Evolutionary conservation across 2,113 vertebrate species (phyloP), one percentile per base, ranked within the genome.

Genomic region (Piprites chloris): DNA sequence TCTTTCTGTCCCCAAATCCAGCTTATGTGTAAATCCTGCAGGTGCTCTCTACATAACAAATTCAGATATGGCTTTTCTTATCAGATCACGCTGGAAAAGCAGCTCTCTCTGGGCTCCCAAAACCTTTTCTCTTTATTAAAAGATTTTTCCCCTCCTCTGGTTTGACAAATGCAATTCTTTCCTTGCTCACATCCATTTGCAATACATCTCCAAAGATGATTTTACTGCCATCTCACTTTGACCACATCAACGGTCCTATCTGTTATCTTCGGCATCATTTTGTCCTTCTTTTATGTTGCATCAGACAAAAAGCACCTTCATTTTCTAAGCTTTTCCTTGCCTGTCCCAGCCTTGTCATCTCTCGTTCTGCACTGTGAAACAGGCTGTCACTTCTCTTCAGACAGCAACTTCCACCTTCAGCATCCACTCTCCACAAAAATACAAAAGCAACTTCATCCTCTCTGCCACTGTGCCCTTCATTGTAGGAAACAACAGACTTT

Each of bases 251-350:
- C 63, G 26, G 2, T 80, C 21, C n/a, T 35, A 46, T 58, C 82
- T 80, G 59, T 67, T 65, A 90, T 76, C 72, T 84, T 71, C 11
- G 30, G 30, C 65, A 63, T 69, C 32, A 42, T 84, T 76, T 55
- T 63, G 35, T 77, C 79, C 49, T 65, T 58, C 55, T 84, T 90
- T 77, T 84, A 77, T 37, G 56, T 61, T 69, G 16, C 33, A 84
- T 78, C 86, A 93, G 84, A 95, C 76, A 93, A 90, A 89, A 95
- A 66, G 8, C 47, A 65, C 14, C 86, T 77, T 77, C 50, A 74
- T 80, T 96, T 90, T 62, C 68, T 58, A 14, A 73, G 79, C 42
- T 39, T 49, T 84, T 66, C 55, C 30, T 35, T 77, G 33, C 21
- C 68, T 67, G 55, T 89, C 44, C 33, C 68, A 95, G 83, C 52